These are phyloP conservation scores for Chamaea fasciata DNA, from an alignment of 2,113 vertebrate genomes.

Conservation along the genomic window DNA sequence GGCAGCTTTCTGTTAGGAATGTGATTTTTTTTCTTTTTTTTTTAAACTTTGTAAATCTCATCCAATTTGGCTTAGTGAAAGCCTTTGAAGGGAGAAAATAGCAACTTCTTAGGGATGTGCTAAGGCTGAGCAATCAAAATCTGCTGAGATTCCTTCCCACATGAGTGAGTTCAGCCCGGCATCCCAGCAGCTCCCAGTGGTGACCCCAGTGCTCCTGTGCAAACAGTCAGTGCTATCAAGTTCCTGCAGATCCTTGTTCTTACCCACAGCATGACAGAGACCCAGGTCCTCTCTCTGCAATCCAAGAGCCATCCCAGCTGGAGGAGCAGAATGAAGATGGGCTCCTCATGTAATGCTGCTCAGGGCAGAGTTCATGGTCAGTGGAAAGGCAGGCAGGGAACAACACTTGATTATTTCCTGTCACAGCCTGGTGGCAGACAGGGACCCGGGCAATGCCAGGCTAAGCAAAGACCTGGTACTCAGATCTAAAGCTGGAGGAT, in stretches of 20 bases:
- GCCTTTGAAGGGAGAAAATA: constrained; percentile 50
- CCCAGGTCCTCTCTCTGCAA: fast-evolving
- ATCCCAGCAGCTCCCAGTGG: background rate
- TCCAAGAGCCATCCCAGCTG: background rate
- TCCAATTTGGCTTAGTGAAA: constrained; percentile 18
- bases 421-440: background rate
- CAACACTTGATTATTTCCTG: background rate
- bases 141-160: background rate
- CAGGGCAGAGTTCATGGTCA: background rate
- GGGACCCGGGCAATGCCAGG: too few relatives aligned
- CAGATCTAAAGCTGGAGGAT: background rate
- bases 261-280: background rate
- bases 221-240: background rate
- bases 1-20: constrained; percentile 7
- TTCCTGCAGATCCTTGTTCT: background rate
- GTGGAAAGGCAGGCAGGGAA: background rate
- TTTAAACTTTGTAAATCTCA: background rate
- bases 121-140: background rate
- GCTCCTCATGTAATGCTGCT: background rate
- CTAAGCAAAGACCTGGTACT: background rate
- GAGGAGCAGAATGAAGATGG: background rate
- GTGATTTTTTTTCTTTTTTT: background rate
- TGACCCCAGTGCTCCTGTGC: background rate
- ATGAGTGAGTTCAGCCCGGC: background rate
- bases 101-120: background rate